Evolutionary conservation across 2,113 vertebrate species (phyloP).

Genomic region (Grallaria varia): DNA sequence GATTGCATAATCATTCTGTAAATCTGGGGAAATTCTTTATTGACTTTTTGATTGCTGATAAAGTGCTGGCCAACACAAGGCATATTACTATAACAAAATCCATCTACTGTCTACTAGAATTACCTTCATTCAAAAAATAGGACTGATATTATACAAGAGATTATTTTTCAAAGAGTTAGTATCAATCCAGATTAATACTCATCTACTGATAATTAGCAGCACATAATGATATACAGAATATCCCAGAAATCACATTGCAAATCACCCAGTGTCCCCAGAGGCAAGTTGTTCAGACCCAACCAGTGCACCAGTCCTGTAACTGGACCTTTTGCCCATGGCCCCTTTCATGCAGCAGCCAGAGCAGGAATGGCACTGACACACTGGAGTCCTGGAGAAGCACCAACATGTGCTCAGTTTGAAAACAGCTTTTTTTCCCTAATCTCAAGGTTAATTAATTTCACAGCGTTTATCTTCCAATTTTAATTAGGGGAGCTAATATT

Average conservation of each 20-base stretch:
- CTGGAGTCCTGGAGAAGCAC: background rate
- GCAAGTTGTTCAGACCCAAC: fast-evolving
- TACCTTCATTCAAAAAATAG: background rate
- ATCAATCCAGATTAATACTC: background rate
- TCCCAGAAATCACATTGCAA: background rate
- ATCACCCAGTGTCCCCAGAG: background rate
- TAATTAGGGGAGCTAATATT: background rate
- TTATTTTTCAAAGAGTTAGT: background rate
- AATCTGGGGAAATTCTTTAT: background rate
- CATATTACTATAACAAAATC: background rate
- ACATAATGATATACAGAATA: background rate
- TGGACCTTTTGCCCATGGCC: background rate
- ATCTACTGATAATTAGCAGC: background rate
- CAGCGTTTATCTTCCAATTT: background rate
- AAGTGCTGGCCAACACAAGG: background rate
- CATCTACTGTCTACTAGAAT: background rate
- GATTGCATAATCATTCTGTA: background rate
- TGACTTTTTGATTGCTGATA: background rate
- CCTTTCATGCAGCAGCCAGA: background rate
- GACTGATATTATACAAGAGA: background rate
- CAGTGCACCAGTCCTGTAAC: background rate
- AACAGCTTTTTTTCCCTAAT: background rate
- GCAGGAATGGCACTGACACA: background rate
- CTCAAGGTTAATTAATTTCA: background rate
- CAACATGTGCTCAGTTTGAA: background rate